Conservation (phyloP, 2,113 vertebrate species). For the Ictidomys tridecemlineatus region DNA sequence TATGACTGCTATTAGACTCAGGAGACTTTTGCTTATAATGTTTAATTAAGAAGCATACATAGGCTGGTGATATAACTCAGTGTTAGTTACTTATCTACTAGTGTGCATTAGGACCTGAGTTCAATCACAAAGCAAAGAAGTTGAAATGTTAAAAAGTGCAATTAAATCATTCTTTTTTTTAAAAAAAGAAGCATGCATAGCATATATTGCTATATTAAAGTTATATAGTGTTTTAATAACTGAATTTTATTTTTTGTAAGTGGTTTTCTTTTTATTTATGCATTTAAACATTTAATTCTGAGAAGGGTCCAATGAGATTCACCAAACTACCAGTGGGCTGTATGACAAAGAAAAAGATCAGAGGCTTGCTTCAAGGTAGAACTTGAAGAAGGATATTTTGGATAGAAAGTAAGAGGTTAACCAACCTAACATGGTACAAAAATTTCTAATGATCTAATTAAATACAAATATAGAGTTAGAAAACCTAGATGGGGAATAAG, state of each 20-base stretch:
- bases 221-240: slow-evolving; percentile 31
- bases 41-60: slow-evolving; percentile 37
- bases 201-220: not conserved
- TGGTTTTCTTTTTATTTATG: slow-evolving; percentile 18
- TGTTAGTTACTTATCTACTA: no score
- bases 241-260: slow-evolving; percentile 22
- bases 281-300: slow-evolving; percentile 25
- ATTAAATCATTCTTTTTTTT: not conserved
- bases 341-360: not conserved
- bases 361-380: not conserved
- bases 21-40: not conserved
- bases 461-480: not conserved
- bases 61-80: no score
- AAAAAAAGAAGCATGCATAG: slow-evolving; percentile 14
- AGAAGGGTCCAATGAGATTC: not conserved
- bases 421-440: not conserved
- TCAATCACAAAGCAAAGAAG: no score
- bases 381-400: not conserved
- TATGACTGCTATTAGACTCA: not conserved
- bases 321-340: not conserved
- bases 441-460: slow-evolving; percentile 25
- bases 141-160: no score
- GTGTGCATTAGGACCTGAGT: no score
- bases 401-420: not conserved
- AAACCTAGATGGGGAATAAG: not conserved